Conservation (phyloP, 2,797 vertebrate genomes). For the Alosa sapidissima region DNA sequence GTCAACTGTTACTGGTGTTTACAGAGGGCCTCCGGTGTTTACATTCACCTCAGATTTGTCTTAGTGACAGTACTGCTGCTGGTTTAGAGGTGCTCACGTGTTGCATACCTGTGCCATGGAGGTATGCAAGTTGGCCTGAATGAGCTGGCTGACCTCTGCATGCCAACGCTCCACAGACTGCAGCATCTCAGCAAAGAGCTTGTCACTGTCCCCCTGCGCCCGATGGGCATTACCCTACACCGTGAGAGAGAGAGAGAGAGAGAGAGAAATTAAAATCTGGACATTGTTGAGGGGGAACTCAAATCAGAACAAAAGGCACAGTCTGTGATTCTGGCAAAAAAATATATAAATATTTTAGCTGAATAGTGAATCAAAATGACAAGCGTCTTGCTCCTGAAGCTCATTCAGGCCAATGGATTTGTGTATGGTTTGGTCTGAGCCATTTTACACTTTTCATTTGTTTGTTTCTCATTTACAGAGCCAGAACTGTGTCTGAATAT, state of each 20-base stretch:
- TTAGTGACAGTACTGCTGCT: neutral
- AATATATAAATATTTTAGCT: neutral
- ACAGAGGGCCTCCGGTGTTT: neutral
- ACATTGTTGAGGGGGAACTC: neutral
- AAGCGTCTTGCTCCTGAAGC: no score
- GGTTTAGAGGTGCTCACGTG: neutral
- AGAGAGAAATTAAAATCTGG: neutral
- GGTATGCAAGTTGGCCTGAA: slow-evolving; percentile 74
- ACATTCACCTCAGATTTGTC: neutral
- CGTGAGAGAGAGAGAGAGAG: neutral
- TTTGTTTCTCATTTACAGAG: no score
- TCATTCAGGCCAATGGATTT: no score
- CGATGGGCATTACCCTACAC: slow-evolving; percentile 69
- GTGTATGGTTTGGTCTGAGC: no score
- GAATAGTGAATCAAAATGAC: no score
- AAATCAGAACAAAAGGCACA: neutral
- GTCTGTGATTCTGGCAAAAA: neutral
- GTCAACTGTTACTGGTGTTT: neutral
- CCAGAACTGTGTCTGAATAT: no score
- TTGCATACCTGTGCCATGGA: slow-evolving; percentile 65
- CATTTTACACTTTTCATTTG: no score
- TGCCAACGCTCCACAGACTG: slow-evolving; percentile 79
- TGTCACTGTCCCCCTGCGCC: slow-evolving; percentile 73
- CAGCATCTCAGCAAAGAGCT: slow-evolving; percentile 78
- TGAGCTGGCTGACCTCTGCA: slow-evolving; percentile 75